phyloP scores from a whole-genome alignment of 35 echinoderm and acorn worm genomes.

The Anneissia japonica region DNA sequence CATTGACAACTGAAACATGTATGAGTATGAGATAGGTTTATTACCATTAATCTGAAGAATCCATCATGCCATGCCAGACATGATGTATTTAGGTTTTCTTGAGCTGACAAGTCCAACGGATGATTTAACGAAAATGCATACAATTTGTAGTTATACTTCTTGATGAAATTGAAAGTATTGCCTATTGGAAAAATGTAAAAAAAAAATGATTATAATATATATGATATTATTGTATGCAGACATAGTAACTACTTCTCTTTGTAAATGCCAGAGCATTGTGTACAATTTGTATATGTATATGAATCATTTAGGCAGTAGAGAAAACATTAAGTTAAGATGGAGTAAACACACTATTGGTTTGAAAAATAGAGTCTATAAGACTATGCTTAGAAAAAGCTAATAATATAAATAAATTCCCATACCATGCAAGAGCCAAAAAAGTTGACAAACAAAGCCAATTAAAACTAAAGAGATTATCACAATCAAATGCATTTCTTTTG shows the following conservation, averaged over 20 bases:
- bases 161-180: constrained; percentile 4
- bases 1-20: not conserved
- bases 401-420: not conserved
- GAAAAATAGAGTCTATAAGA: too few relatives aligned
- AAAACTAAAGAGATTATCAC: constrained; percentile 9
- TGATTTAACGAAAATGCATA: constrained; percentile 18
- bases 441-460: constrained; percentile 8
- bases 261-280: too few relatives aligned
- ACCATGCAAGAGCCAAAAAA: constrained; percentile 67
- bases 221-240: not conserved
- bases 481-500: constrained; percentile 28
- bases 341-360: too few relatives aligned
- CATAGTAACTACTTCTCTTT: not conserved
- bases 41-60: constrained; percentile 49
- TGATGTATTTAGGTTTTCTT: constrained; percentile 32
- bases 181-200: constrained; percentile 16
- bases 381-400: not conserved
- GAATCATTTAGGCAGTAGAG: too few relatives aligned
- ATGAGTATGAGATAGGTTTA: not conserved
- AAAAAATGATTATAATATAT: not conserved
- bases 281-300: too few relatives aligned
- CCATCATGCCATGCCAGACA: constrained; percentile 47
- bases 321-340: too few relatives aligned
- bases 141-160: constrained; percentile 26
- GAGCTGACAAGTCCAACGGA: constrained; percentile 19